phyloP scores from a whole-genome alignment of 2,888 invertebrate species.

The Bruchidius siliquastri region DNA sequence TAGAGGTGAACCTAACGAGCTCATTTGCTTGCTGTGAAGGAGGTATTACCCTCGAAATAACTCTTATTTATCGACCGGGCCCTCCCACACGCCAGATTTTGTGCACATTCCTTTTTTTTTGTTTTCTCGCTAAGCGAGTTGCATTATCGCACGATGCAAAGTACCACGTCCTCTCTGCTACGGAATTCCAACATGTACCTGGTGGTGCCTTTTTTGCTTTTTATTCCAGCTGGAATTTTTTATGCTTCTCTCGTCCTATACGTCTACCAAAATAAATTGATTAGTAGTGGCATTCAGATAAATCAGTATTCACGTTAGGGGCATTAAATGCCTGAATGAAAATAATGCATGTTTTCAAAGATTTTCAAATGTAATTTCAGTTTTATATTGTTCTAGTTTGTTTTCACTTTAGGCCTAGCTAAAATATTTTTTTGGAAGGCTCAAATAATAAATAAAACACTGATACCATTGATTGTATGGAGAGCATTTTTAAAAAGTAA shows the following conservation, averaged over 20 bases:
- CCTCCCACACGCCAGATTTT: neutral
- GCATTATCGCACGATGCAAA: neutral
- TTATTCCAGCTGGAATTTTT: neutral
- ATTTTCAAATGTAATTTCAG: no score
- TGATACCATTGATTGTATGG: no score
- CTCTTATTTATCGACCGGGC: neutral
- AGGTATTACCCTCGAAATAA: neutral
- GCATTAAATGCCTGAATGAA: no score
- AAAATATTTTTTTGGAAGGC: no score
- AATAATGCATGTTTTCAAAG: no score
- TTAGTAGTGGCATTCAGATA: neutral
- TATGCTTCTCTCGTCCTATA: neutral
- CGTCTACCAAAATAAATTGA: neutral
- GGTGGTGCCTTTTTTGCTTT: neutral
- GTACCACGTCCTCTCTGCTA: neutral
- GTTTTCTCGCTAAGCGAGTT: neutral
- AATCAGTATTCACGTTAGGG: no score
- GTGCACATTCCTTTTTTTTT: neutral
- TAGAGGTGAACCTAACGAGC: neutral
- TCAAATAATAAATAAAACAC: no score
- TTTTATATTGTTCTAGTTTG: no score
- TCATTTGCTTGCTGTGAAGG: neutral
- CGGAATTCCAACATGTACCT: neutral
- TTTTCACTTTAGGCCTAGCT: no score
- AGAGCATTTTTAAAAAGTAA: no score